Evolutionary conservation across 2,797 vertebrate species (phyloP).

Genomic region (Chloroceryle amazona): DNA sequence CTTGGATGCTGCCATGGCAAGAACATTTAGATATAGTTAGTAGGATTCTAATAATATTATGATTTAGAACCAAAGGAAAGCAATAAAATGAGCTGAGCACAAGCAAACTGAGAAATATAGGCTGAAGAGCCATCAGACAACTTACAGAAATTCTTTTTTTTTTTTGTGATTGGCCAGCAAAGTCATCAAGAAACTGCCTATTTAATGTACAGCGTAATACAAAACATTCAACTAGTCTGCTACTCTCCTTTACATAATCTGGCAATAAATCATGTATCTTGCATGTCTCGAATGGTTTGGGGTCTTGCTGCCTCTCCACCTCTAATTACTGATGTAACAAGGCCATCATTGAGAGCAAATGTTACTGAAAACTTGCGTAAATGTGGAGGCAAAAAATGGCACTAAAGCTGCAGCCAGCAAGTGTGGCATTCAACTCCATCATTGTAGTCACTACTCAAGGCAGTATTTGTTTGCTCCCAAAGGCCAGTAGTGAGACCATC

Average conservation of each 20-base stretch:
- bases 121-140: not conserved
- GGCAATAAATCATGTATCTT: not conserved
- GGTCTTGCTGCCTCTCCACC: not conserved
- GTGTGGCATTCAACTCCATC: not conserved
- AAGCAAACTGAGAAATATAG: not conserved
- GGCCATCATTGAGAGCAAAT: not conserved
- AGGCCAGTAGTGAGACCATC: not conserved
- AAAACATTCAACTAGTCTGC: not conserved
- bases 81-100: not conserved
- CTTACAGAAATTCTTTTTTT: accelerated
- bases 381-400: not conserved
- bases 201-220: not conserved
- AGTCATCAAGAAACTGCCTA: not conserved
- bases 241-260: not conserved
- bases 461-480: not conserved
- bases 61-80: not conserved
- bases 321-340: not conserved
- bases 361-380: not conserved
- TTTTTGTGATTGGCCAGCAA: not conserved
- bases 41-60: not conserved
- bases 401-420: not conserved
- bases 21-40: not conserved
- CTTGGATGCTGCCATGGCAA: not conserved
- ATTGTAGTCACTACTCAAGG: not conserved
- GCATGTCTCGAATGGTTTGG: not conserved